Evolutionary conservation across 2,797 vertebrate species (phyloP).

Genomic region (Enteromius treurensis): DNA sequence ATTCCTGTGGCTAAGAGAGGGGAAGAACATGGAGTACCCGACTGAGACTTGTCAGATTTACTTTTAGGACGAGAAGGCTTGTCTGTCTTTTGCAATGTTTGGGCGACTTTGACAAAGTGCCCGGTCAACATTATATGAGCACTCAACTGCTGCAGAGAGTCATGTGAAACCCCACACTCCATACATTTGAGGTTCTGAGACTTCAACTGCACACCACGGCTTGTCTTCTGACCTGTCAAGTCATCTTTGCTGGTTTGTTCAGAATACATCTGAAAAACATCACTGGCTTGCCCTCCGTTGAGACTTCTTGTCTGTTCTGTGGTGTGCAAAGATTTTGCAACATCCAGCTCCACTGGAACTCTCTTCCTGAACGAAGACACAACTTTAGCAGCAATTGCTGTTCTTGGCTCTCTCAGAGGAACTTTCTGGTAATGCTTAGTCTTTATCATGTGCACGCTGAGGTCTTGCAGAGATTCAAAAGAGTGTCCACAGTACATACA

Average conservation of each 20-base stretch:
- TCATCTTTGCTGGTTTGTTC: constrained; percentile 86
- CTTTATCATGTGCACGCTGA: constrained; percentile 99
- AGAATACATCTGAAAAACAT: constrained; percentile 83
- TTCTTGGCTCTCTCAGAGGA: constrained; percentile 98
- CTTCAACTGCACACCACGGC: constrained; percentile 92
- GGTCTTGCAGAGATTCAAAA: constrained; percentile 97
- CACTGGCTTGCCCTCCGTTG: constrained; percentile 76
- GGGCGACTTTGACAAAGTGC: constrained; percentile 92
- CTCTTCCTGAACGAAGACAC: constrained; percentile 89
- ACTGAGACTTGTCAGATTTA: constrained; percentile 89
- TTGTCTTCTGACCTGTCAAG: constrained; percentile 87
- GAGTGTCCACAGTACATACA: constrained; percentile 99
- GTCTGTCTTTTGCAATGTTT: constrained; percentile 38
- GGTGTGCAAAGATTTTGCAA: constrained; percentile 85
- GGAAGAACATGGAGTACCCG: constrained; percentile 88
- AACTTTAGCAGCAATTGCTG: constrained; percentile 91
- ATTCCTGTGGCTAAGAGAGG: constrained; percentile 86
- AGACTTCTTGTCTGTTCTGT: constrained; percentile 81
- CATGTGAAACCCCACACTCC: constrained; percentile 95
- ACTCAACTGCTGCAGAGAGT: constrained; percentile 94
- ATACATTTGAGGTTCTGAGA: constrained; percentile 96
- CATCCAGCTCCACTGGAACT: constrained; percentile 85
- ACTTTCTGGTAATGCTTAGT: constrained; percentile 99
- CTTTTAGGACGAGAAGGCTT: constrained; percentile 69
- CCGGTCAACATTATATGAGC: constrained; percentile 98